A percentile compares a stretch with the other conserved stretches of the same genome.
Conservation (phyloP, 1,140 invertebrate genomes). For the Caenorhabditis latens region DNA sequence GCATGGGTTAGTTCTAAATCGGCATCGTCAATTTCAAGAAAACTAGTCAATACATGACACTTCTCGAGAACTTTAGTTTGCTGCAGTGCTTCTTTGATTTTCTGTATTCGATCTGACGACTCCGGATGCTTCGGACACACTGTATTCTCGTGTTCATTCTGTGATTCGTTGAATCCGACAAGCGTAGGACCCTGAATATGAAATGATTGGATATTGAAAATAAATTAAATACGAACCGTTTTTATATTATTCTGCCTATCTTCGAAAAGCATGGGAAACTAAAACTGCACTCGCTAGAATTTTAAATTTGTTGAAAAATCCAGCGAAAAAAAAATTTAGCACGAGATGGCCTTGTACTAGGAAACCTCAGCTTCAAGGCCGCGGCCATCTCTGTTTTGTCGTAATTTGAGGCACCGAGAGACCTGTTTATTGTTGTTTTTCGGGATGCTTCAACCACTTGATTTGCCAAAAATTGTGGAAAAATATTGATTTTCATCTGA, state of each 20-base stretch:
- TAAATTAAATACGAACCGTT: background rate
- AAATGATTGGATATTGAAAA: background rate
- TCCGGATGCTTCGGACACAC: constrained; percentile 26
- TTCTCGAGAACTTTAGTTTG: background rate
- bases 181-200: constrained; percentile 24
- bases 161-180: constrained; percentile 38
- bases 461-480: background rate
- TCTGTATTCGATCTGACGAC: constrained; percentile 5
- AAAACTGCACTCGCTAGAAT: background rate
- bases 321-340: background rate
- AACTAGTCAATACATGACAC: constrained; percentile 1
- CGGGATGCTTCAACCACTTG: background rate
- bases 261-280: constrained; percentile 45
- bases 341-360: constrained; percentile 31
- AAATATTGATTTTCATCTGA: background rate
- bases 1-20: constrained; percentile 44
- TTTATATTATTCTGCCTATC: background rate
- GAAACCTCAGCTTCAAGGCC: background rate
- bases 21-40: constrained; percentile 51
- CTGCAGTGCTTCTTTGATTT: constrained; percentile 8
- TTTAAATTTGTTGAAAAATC: background rate
- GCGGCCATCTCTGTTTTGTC: constrained; percentile 9
- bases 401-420: background rate
- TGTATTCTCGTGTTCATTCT: constrained; percentile 44
- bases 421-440: constrained; percentile 5